Conservation (phyloP, 2,797 vertebrate species). For the Channallabes apus region DNA sequence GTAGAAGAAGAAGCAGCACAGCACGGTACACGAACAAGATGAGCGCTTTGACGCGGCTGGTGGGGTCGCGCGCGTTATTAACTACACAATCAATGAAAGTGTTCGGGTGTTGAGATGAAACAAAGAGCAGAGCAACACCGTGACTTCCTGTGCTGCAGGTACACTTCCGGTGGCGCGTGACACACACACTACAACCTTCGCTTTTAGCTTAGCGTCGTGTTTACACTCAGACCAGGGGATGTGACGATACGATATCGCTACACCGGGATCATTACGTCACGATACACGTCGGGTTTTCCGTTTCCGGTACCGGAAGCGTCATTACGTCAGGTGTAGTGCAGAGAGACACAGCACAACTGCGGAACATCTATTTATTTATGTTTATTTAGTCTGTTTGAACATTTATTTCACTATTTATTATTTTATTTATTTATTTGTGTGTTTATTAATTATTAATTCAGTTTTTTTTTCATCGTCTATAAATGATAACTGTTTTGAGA, state of each 20-base stretch:
- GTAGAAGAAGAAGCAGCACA: slow-evolving; percentile 5
- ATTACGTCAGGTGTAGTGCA: not conserved
- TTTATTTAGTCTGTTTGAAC: no score
- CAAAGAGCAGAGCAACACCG: not conserved
- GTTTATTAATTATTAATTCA: no score
- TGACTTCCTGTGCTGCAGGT: slow-evolving; percentile 17
- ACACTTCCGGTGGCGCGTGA: not conserved
- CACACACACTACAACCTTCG: not conserved
- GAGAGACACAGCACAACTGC: no score
- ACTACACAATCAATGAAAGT: not conserved
- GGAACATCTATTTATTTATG: no score
- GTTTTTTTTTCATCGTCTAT: no score
- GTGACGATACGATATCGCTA: not conserved
- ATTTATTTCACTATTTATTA: no score
- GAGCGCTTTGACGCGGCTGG: not conserved
- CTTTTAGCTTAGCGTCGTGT: no score
- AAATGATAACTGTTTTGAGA: no score
- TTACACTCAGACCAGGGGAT: not conserved
- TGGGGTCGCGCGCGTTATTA: not conserved
- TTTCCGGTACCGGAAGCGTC: not conserved
- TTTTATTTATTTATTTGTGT: no score
- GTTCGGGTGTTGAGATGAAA: not conserved
- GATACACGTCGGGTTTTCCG: not conserved
- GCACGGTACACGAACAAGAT: not conserved
- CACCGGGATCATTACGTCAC: not conserved